Evolutionary conservation across 2,888 invertebrate genomes (phyloP), one percentile per base, ranked within the genome.

Genomic region (Drosophila anomelani): DNA sequence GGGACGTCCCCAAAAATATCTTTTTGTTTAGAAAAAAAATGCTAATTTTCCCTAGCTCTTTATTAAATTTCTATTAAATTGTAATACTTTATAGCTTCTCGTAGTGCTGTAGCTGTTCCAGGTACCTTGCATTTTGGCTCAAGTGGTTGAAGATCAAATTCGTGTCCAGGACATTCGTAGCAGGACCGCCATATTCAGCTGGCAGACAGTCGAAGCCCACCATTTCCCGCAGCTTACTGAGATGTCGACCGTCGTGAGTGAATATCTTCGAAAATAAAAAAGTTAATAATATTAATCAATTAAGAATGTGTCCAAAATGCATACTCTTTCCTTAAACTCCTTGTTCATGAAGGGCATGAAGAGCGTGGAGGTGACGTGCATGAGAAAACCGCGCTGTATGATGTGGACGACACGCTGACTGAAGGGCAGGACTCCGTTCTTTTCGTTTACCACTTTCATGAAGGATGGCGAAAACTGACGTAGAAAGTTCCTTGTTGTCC

Each of bases 331-430:
- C 53, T 89, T 90, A 7, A 91, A 80, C 23, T 90, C 89, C 64
- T 90, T 91, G 74, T 88, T 90, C 86, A 92, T 85, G 23, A 92
- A 90, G 20, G 92, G 90, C 80, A 92, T 82, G 53, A 92, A 78
- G 34, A 92, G 69, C 5, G 90, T 79, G 7, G 90, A 79, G 1
- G 90, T 88, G 4, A 91, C 79, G 56, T 89, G 91, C 87, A 91
- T 89, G 0, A 92, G 66, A 41, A 91, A 88, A 6, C 92, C 92
- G 0, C 86, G 84, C 53, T 91, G 91, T 10, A 92, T 88, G 6
- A 92, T 79, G 56, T 92, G 92, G n/a, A 92, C 82, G 29, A 85
- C 75, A 1, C 91, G 87, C 44, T 90, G 84, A n/a, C 77, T 80
- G 38, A 91, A 90, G 4, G 92, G 92, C 49, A 91, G 53, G 60